phyloP scores from a whole-genome alignment of 2,888 invertebrate genomes.

The Didymodactylos carnosus region DNA sequence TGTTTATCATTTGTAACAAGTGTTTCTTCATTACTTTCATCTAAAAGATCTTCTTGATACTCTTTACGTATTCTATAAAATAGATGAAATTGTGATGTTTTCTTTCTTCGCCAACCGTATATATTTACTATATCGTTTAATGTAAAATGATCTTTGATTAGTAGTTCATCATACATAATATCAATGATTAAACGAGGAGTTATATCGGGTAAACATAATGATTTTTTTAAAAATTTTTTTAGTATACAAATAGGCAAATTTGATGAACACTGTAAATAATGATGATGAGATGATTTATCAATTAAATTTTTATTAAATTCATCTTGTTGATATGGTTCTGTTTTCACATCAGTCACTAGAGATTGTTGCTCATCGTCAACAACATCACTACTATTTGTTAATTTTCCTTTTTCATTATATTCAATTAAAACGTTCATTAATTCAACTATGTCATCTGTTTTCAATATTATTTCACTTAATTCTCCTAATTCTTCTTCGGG shows the following conservation, averaged over 20 bases:
- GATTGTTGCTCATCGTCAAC: too few relatives aligned
- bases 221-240: not conserved
- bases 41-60: not conserved
- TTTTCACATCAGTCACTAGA: too few relatives aligned
- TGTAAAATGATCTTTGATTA: slow-evolving; percentile 64
- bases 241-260: not conserved
- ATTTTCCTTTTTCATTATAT: not conserved
- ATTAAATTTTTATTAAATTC: not conserved
- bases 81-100: not conserved
- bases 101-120: slow-evolving; percentile 62
- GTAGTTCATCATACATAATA: slow-evolving; percentile 64
- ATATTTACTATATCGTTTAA: slow-evolving; percentile 85
- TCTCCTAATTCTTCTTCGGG: not conserved
- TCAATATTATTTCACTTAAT: slow-evolving; percentile 2
- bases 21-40: too few relatives aligned
- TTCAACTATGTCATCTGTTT: too few relatives aligned
- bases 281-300: not conserved
- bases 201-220: not conserved
- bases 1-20: too few relatives aligned
- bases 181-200: slow-evolving; percentile 42
- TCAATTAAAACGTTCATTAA: not conserved
- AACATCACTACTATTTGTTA: too few relatives aligned
- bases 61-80: not conserved
- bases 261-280: not conserved
- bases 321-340: too few relatives aligned